Base-by-base conservation (phyloP, 2,797 vertebrate genomes). In the Gastrophryne carolinensis region DNA sequence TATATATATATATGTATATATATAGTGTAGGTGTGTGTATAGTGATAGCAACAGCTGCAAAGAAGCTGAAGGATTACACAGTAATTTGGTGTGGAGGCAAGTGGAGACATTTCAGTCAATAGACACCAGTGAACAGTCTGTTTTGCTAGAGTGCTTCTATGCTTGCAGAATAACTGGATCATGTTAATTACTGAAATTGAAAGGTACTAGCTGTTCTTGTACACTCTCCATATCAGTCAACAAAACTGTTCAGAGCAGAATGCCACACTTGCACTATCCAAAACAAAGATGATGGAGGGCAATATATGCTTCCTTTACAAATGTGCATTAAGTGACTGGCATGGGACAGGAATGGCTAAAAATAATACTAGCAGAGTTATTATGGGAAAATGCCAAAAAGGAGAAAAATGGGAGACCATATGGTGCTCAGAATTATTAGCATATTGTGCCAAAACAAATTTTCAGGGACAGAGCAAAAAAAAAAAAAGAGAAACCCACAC, bases 131-230 rank as follows among this genome's bases (percentile, higher is more conserved):
- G 26, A 44, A 47, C 29, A 49, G 52, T 24, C 52, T 47, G 34
- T 77, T 64, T 71, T 50, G 58, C 19, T 58, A 24, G 53, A 61
- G 60, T 37, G 29, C 58, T 57, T 65, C 39, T 64, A 72, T 56
- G 29, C 37, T 71, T 69, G 37, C 26, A 49, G 35, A 71, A 57
- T 64, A 71, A 44, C 67, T 78, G 41, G 75, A 65, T 78, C 30
- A 41, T 72, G 60, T 54, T 78, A 78, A 78, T 78, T 72, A 61
- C 61, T 60, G 53, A 72, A 72, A 66, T 78, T 78, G 68, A 61
- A 72, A 57, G 23, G 53, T 17, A 71, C 67, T 49, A 7, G 21
- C 53, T 66, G 61, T 72, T 64, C 75, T 53, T 60, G 37, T 58
- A 78, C 32, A 2, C 60, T 57, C 34, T 60, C 58, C 68, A 78